These are phyloP conservation scores for Cybosia mesomella DNA, from an alignment of 2,888 invertebrate species.

Conservation along the genomic window DNA sequence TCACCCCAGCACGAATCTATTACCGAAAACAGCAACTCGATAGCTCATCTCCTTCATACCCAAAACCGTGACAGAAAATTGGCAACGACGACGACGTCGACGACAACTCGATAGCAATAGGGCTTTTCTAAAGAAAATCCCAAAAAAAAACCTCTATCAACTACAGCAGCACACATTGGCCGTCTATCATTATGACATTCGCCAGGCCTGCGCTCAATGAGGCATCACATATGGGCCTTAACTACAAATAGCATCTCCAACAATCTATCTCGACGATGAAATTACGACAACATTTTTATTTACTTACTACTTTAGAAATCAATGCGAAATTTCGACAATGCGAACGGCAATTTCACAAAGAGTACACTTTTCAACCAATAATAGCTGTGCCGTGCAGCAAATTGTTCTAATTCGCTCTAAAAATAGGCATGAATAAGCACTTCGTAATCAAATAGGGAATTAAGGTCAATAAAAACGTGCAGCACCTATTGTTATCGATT, in stretches of 20 bases:
- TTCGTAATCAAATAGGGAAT: slow-evolving; percentile 27
- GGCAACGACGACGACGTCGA: too few relatives aligned
- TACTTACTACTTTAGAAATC: background rate
- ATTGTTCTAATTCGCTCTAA: slow-evolving; percentile 5
- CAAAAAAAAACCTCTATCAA: background rate
- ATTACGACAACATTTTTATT: background rate
- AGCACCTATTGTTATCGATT: slow-evolving; percentile 25
- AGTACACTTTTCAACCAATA: slow-evolving; percentile 1
- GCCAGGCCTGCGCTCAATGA: too few relatives aligned
- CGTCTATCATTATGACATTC: too few relatives aligned
- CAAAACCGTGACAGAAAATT: too few relatives aligned
- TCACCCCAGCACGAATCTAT: too few relatives aligned
- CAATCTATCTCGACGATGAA: background rate
- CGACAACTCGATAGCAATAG: too few relatives aligned
- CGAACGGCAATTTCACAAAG: background rate
- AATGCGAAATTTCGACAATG: slow-evolving; percentile 4
- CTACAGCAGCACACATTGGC: background rate
- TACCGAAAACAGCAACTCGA: too few relatives aligned
- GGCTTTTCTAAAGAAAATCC: too few relatives aligned
- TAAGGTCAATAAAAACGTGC: slow-evolving; percentile 42
- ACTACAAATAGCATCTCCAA: background rate
- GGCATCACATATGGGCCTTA: background rate
- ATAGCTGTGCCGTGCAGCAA: slow-evolving; percentile 2
- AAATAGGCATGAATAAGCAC: background rate
- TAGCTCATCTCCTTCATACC: too few relatives aligned